phyloP scores from a whole-genome alignment of 2,888 invertebrate genomes.

The Agonum fuliginosum region DNA sequence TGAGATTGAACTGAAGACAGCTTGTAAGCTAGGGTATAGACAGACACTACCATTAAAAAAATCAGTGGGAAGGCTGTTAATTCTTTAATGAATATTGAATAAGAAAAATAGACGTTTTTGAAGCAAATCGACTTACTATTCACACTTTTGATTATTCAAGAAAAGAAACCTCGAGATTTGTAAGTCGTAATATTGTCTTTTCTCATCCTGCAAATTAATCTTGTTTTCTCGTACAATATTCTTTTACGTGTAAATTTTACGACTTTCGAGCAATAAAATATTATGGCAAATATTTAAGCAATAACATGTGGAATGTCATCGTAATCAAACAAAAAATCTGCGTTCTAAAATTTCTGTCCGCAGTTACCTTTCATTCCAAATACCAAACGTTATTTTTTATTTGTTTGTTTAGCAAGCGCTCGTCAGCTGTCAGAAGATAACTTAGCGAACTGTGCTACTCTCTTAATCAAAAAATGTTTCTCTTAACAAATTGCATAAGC shows the following conservation, averaged over 20 bases:
- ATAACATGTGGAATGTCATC: neutral
- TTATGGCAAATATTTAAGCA: neutral
- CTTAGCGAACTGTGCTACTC: conserved; percentile 24
- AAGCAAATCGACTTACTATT: too few relatives aligned
- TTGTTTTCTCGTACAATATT: too few relatives aligned
- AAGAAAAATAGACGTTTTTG: too few relatives aligned
- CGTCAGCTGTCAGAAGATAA: conserved; percentile 38
- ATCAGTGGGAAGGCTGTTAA: too few relatives aligned
- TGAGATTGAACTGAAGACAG: too few relatives aligned
- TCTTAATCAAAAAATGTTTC: conserved; percentile 38
- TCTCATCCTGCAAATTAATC: too few relatives aligned
- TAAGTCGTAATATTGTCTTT: too few relatives aligned
- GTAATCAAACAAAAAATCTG: neutral
- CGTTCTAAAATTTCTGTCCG: neutral
- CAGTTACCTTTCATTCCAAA: conserved; percentile 15
- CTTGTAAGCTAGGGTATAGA: too few relatives aligned
- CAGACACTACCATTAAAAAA: too few relatives aligned
- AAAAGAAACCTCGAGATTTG: too few relatives aligned
- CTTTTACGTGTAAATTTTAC: neutral
- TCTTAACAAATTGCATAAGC: conserved; percentile 16
- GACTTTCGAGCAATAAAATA: neutral
- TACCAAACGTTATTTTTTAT: conserved; percentile 33
- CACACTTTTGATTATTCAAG: too few relatives aligned
- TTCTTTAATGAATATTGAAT: too few relatives aligned
- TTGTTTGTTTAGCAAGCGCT: conserved; percentile 31